A percentile compares a stretch with the other conserved stretches of the same genome.
These are phyloP conservation scores for Trilocha varians DNA, from an alignment of 2,888 invertebrate genomes.

Conservation along the genomic window DNA sequence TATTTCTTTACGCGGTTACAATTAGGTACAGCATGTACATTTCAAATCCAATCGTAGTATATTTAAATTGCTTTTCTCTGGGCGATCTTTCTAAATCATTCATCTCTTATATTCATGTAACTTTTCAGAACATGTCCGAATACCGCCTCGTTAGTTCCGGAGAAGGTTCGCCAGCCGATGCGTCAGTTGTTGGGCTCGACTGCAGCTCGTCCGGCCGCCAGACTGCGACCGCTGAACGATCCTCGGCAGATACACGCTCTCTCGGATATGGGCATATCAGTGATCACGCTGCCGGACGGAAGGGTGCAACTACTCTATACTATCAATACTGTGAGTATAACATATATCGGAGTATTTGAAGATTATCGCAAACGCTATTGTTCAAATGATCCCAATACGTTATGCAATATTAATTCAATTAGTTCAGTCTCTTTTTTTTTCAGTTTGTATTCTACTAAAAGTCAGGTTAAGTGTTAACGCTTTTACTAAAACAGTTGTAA, in stretches of 20 bases:
- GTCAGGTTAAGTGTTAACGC: too few species aligned
- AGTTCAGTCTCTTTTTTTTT: too few species aligned
- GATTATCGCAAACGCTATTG: too few species aligned
- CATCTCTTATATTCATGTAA: background rate
- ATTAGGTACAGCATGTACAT: too few species aligned
- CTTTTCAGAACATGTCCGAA: constrained; percentile 84
- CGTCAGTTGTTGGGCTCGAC: constrained; percentile 85
- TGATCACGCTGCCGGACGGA: constrained; percentile 90
- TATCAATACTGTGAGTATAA: constrained; percentile 84
- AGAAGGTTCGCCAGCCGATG: constrained; percentile 86
- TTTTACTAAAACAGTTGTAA: too few species aligned
- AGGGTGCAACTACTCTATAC: constrained; percentile 93
- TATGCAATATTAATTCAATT: too few species aligned
- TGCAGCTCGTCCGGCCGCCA: constrained; percentile 77
- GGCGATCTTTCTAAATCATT: background rate
- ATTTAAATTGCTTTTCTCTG: too few species aligned
- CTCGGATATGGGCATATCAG: constrained; percentile 95
- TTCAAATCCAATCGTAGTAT: too few species aligned
- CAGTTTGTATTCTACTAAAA: too few species aligned
- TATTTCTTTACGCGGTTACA: too few species aligned
- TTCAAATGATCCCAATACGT: too few species aligned
- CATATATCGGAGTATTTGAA: too few species aligned
- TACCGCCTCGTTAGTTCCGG: constrained; percentile 86
- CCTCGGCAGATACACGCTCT: constrained; percentile 89
- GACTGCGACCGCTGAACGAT: constrained; percentile 87